Evolutionary conservation across 2,113 vertebrate genomes (phyloP).

Genomic region (Saccopteryx bilineata): DNA sequence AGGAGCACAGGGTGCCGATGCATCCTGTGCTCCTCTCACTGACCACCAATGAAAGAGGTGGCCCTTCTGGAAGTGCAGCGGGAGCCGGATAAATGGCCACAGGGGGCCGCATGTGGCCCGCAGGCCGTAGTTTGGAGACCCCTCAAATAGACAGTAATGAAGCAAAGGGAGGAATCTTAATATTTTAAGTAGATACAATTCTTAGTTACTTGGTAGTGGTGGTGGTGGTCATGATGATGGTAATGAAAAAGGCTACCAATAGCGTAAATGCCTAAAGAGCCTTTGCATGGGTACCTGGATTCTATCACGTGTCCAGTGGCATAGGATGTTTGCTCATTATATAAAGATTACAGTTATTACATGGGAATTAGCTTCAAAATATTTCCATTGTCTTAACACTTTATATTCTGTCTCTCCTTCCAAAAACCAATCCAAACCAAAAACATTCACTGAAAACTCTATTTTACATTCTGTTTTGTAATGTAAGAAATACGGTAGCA

Average conservation of each 20-base stretch:
- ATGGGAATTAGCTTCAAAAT: not conserved
- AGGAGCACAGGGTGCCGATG: too few relatives aligned
- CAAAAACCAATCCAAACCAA: conserved; percentile 26
- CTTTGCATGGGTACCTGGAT: not conserved
- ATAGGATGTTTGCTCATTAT: not conserved
- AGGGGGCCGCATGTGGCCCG: too few relatives aligned
- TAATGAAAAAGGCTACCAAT: not conserved
- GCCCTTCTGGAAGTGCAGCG: too few relatives aligned
- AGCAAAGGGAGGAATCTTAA: not conserved
- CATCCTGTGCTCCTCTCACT: too few relatives aligned
- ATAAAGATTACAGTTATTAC: not conserved
- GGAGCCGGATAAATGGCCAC: too few relatives aligned
- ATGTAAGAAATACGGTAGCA: not conserved
- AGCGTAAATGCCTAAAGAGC: not conserved
- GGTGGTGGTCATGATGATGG: not conserved
- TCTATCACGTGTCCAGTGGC: conserved; percentile 26
- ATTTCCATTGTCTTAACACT: conserved; percentile 35
- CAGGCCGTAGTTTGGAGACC: too few relatives aligned
- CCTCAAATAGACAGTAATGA: not conserved
- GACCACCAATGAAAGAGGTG: too few relatives aligned
- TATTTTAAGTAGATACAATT: conserved; percentile 38
- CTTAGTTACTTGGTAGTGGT: conserved; percentile 2
- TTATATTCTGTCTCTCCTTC: conserved; percentile 1
- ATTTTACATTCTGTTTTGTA: conserved; percentile 38
- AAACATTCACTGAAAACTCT: not conserved